These are phyloP conservation scores for Takifugu bimaculatus DNA, from an alignment of 2,113 vertebrate species.

Conservation along the genomic window DNA sequence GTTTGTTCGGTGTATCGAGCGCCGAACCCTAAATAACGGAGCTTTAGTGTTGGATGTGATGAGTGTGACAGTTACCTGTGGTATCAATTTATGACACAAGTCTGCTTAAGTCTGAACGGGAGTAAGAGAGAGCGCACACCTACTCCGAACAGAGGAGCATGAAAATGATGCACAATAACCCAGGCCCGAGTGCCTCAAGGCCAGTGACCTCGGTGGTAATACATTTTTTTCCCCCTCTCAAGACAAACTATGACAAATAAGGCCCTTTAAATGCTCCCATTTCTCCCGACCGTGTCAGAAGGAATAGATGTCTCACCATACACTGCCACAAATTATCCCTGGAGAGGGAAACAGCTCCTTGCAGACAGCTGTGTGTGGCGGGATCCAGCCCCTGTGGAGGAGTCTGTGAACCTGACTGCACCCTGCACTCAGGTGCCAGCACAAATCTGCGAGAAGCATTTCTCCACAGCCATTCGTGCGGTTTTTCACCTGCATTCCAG, in stretches of 20 bases:
- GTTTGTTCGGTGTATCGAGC: conserved; percentile 14
- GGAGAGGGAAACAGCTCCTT: conserved; percentile 50
- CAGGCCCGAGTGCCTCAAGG: conserved; percentile 30
- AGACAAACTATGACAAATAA: conserved; percentile 67
- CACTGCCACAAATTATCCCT: conserved; percentile 60
- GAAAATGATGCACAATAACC: conserved; percentile 42
- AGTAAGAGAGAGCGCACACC: too few relatives aligned
- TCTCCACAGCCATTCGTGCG: conserved; percentile 18
- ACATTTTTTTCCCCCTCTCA: conserved; percentile 42
- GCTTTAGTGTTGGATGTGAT: conserved; percentile 11
- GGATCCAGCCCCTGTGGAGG: conserved; percentile 49
- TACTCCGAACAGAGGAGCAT: background rate
- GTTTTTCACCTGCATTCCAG: conserved; percentile 27
- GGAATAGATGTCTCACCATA: conserved; percentile 62
- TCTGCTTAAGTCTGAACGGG: background rate
- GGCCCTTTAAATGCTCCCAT: conserved; percentile 65
- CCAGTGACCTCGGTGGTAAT: conserved; percentile 46
- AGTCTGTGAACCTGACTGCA: conserved; percentile 44
- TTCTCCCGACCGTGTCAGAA: conserved; percentile 53
- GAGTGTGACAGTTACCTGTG: conserved; percentile 19
- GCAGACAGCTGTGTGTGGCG: conserved; percentile 45
- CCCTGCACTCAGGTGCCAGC: conserved; percentile 42
- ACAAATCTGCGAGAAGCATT: conserved; percentile 31
- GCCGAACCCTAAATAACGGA: background rate
- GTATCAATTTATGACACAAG: conserved; percentile 16